Percentiles rank a stretch among this genome's conserved stretches.
phyloP scores from a whole-genome alignment of 2,113 vertebrate genomes.

The Phainopepla nitens region DNA sequence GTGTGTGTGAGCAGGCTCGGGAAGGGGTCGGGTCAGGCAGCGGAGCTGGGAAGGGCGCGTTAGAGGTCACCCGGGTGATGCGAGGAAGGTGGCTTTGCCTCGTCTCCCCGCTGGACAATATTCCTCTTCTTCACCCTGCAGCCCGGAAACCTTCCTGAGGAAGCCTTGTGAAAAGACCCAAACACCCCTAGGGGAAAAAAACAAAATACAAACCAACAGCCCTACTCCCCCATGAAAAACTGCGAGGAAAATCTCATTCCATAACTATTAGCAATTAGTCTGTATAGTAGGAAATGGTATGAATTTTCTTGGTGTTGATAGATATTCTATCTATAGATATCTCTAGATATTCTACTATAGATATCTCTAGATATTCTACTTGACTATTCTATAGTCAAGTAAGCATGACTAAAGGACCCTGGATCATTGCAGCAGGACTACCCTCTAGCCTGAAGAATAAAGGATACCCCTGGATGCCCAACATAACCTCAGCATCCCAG shows the following conservation, averaged over 20 bases:
- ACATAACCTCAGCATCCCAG: background rate
- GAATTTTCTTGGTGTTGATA: background rate
- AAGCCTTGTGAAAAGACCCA: background rate
- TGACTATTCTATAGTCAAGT: too few relatives aligned
- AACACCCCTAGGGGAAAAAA: rapidly evolving
- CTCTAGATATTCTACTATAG: too few relatives aligned
- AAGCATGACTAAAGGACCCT: too few relatives aligned
- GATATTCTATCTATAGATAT: too few relatives aligned
- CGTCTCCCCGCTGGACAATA: background rate
- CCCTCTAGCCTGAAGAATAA: background rate
- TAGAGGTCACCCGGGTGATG: background rate
- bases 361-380: too few relatives aligned
- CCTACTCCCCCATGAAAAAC: rapidly evolving
- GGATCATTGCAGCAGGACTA: background rate
- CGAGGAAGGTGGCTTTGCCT: background rate
- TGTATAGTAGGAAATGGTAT: rapidly evolving
- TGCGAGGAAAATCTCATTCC: background rate
- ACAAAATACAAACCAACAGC: too few relatives aligned
- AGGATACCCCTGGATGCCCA: background rate
- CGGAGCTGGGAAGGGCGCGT: background rate
- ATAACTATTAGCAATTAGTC: rapidly evolving
- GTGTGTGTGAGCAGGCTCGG: background rate
- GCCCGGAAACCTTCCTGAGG: background rate
- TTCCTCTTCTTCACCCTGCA: background rate
- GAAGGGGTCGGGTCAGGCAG: background rate